Evolutionary conservation across 2,113 vertebrate genomes (phyloP), one percentile per base, ranked within the genome.

Genomic region (Neodon shergylaensis): DNA sequence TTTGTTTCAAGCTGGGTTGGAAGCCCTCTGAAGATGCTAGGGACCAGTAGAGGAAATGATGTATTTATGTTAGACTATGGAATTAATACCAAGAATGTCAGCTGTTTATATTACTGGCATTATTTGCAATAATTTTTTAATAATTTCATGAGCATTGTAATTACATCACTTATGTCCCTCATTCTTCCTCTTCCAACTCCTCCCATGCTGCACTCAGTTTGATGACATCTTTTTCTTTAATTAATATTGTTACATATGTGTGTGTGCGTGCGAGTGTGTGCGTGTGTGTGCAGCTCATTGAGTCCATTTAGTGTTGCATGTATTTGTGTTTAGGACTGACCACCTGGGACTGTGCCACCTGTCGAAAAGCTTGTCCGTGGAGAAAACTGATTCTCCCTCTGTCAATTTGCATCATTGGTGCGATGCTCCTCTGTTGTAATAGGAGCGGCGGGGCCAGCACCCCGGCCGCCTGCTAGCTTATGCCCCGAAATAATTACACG

Each of bases 21-120:
- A 68, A 81, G n/a, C 11, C 12, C n/a, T 3, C 47, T 58, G 58
- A 90, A 22, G 52, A 74, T 42, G 44, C 47, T 83, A 13, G 58
- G 22, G 66, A 42, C 39, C 52, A 90, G 65, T 95, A 0, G 2
- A 78, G 79, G 21, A 96, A 87, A 73, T 84, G 74, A 24, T n/a
- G n/a, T 72, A 11, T 61, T 92, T 96, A 63, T 92, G 49, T 70
- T 92, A 95, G 81, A 92, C 28, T 88, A 31, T 78, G 3, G 82
- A 68, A 24, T 39, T 61, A 74, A 0, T 87, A 31, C 36, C 78
- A 58, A 83, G 49, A 26, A 39, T n/a, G 49, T 42, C 7, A 72
- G 2, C 47, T 47, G 86, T 94, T 31, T 47, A 21, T 96, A 14
- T 54, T 87, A 90, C 81, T 86, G 16, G 19, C 33, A 47, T 86